Evolutionary conservation across 2,113 vertebrate species (phyloP).

Genomic region (Lampris incognitus): DNA sequence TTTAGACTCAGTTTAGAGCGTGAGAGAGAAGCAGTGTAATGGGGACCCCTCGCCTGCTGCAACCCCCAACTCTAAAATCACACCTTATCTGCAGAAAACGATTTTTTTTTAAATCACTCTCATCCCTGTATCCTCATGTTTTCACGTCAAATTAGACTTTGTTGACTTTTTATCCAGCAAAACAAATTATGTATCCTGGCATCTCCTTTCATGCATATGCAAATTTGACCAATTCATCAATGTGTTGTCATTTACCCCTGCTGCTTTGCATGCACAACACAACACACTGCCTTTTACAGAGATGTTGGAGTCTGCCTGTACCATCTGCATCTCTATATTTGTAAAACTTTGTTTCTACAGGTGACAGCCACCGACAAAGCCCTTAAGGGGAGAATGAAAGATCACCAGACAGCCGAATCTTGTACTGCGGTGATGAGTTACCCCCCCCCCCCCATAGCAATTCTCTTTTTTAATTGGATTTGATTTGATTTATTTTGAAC

Average conservation of each 20-base stretch:
- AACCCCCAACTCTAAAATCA: background rate
- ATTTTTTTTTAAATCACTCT: background rate
- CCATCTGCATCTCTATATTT: background rate
- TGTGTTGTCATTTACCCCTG: conserved; percentile 28
- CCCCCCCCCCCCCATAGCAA: too few relatives aligned
- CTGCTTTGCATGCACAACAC: conserved; percentile 26
- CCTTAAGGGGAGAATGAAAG: too few relatives aligned
- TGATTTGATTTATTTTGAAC: too few relatives aligned
- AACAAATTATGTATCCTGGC: conserved; percentile 21
- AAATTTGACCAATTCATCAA: conserved; percentile 17
- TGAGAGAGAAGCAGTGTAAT: too few relatives aligned
- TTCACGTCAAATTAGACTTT: background rate
- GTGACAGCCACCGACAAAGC: background rate
- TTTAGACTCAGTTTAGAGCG: too few relatives aligned
- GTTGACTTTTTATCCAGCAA: background rate
- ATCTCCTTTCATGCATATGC: conserved; percentile 4
- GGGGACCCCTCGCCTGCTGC: too few relatives aligned
- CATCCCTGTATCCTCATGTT: background rate
- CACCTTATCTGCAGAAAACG: background rate
- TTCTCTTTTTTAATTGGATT: too few relatives aligned
- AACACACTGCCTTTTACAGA: background rate
- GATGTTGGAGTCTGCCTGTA: conserved; percentile 18
- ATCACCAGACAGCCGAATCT: too few relatives aligned
- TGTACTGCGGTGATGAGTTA: too few relatives aligned
- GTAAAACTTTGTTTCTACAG: background rate